Conservation (phyloP, 2,113 vertebrate species). For the Oenanthe melanoleuca region DNA sequence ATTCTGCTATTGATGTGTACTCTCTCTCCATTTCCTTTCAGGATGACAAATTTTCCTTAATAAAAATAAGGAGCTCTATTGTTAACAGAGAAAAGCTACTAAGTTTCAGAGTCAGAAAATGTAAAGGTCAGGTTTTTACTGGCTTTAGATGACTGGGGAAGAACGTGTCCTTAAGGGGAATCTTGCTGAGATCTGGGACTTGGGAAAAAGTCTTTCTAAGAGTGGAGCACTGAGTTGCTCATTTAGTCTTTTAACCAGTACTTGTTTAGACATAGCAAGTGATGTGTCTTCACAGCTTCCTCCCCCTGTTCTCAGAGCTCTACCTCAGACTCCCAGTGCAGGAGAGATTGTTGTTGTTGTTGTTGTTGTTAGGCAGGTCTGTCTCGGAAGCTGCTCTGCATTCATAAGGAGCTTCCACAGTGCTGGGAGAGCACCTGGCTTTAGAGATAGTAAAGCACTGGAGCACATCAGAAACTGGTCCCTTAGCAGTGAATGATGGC, state of each 20-base stretch:
- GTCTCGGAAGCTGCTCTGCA: not conserved
- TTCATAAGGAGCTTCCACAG: not conserved
- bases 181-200: not conserved
- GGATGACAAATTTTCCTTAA: not conserved
- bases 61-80: not conserved
- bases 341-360: rapidly evolving
- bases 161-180: not conserved
- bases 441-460: not conserved
- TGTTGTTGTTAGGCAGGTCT: not conserved
- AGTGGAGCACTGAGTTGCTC: not conserved
- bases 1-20: not conserved
- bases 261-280: not conserved
- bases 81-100: not conserved
- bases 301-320: not conserved
- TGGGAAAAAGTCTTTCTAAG: not conserved
- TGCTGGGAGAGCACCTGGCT: not conserved
- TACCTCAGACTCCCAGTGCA: not conserved
- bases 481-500: not conserved
- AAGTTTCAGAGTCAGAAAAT: not conserved
- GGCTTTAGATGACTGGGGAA: not conserved
- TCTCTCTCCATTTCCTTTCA: not conserved
- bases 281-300: not conserved
- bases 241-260: not conserved
- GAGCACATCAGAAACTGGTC: not conserved
- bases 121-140: not conserved